Evolutionary conservation across 1,140 invertebrate genomes (phyloP).

Genomic region (Gryllus bimaculatus): DNA sequence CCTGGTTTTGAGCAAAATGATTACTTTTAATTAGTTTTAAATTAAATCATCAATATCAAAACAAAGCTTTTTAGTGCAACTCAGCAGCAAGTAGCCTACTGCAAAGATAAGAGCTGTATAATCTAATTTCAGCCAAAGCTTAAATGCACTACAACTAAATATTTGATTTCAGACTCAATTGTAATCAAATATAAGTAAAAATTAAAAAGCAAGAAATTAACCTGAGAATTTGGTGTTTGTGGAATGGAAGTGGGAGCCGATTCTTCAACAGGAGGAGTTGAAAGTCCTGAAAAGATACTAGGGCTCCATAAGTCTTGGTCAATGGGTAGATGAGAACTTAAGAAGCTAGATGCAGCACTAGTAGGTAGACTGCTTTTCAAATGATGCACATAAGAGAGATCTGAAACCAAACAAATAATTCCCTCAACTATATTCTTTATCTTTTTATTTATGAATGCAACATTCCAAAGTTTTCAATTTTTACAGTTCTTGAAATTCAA

Average conservation of each 20-base stretch:
- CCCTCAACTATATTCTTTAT: no score
- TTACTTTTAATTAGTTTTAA: no score
- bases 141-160: neutral
- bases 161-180: neutral
- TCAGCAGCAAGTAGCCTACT: no score
- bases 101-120: no score
- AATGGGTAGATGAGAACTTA: neutral
- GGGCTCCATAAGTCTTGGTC: conserved; percentile 20
- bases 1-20: no score
- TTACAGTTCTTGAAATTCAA: no score
- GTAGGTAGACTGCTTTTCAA: neutral
- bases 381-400: neutral
- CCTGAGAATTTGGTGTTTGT: conserved; percentile 27
- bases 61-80: no score
- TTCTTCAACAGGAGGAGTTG: conserved; percentile 25
- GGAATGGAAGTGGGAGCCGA: conserved; percentile 29
- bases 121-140: no score
- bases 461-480: no score
- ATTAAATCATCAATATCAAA: no score
- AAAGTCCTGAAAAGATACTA: conserved; percentile 22
- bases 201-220: conserved; percentile 14
- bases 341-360: neutral
- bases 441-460: no score
- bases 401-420: neutral
- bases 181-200: neutral